Evolutionary conservation across 2,113 vertebrate genomes (phyloP).

Genomic region (Cochlearius cochlearius): DNA sequence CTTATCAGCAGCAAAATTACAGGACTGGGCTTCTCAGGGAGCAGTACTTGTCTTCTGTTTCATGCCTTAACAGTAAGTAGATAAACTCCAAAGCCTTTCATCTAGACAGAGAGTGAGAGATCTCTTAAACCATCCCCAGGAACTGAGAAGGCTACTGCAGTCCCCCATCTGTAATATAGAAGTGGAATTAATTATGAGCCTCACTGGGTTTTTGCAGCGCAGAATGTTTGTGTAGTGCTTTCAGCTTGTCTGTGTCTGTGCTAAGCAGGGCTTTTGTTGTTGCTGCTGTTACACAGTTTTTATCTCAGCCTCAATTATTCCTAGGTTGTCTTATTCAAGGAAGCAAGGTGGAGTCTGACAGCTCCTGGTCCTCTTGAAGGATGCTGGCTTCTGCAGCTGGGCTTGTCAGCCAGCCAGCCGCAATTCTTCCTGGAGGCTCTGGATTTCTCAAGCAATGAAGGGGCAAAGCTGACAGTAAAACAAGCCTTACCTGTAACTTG

Average conservation of each 20-base stretch:
- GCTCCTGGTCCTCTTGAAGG: background rate
- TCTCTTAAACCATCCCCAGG: background rate
- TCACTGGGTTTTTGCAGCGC: background rate
- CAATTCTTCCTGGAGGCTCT: background rate
- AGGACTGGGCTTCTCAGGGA: background rate
- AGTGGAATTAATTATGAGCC: background rate
- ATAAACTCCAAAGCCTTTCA: background rate
- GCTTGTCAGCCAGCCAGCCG: background rate
- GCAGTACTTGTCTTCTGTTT: background rate
- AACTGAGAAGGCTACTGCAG: background rate
- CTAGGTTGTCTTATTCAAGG: background rate
- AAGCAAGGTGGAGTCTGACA: background rate
- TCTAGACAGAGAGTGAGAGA: background rate
- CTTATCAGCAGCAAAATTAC: background rate
- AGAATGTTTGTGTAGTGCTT: background rate
- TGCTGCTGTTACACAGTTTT: background rate
- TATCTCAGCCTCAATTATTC: background rate
- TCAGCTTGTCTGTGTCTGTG: background rate
- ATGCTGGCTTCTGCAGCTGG: background rate
- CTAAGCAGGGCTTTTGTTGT: background rate
- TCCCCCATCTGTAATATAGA: background rate
- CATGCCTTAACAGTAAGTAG: background rate
- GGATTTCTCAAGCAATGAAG: background rate
- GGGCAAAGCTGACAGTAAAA: background rate
- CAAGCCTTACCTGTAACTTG: background rate